Conservation (phyloP, 2,888 invertebrate species). For the Oeneis ivallda region DNA sequence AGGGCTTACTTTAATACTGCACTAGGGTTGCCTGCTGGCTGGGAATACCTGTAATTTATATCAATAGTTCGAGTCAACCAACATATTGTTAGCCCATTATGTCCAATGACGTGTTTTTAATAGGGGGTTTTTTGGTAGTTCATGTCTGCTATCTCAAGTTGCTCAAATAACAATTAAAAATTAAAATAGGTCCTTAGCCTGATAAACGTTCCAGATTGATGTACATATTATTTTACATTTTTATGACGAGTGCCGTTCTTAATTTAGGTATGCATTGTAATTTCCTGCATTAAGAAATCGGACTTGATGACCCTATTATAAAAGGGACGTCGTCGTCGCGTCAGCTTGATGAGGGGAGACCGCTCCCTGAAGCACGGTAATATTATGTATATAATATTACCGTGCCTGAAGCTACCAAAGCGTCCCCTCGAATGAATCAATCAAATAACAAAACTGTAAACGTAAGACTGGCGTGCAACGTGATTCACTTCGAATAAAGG, state of each 20-base stretch:
- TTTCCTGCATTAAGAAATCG: conserved; percentile 10
- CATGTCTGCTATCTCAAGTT: too few relatives aligned
- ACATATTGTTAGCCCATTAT: too few relatives aligned
- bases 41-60: background rate
- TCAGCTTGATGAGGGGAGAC: conserved; percentile 26
- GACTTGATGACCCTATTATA: conserved; percentile 23
- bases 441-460: conserved; percentile 43
- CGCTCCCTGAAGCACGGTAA: too few relatives aligned
- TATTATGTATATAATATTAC: too few relatives aligned
- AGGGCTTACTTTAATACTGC: conserved; percentile 55
- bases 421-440: conserved; percentile 43
- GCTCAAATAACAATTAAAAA: too few relatives aligned
- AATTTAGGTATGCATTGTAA: conserved; percentile 5
- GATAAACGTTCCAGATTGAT: background rate
- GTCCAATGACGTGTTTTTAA: too few relatives aligned
- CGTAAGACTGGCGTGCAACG: conserved; percentile 34
- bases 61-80: background rate
- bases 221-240: background rate
- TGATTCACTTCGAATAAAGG: conserved; percentile 44
- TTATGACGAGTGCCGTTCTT: conserved; percentile 5
- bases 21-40: conserved; percentile 40
- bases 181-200: background rate
- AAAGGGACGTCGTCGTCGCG: conserved; percentile 8
- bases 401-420: conserved; percentile 26
- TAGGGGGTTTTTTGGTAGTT: too few relatives aligned